phyloP scores from a whole-genome alignment of 2,888 invertebrate genomes.

The Hyppa rectilinea region DNA sequence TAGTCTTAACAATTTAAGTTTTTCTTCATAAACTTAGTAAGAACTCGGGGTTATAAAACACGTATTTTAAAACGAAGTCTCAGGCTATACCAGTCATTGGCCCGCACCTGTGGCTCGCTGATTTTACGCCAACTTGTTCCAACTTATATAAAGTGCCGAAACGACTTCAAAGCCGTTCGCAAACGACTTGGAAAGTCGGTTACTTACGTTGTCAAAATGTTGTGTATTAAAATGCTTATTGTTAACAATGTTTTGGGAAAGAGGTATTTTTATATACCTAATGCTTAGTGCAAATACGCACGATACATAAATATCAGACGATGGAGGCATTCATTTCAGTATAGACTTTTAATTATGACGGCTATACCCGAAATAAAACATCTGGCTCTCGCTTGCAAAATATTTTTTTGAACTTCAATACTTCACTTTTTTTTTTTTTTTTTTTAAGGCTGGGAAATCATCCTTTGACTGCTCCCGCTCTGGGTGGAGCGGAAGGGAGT shows the following conservation, averaged over 20 bases:
- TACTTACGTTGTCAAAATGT: slow-evolving; percentile 56
- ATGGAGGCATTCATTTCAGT: neutral
- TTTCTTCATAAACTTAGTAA: slow-evolving; percentile 39
- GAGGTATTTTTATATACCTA: too few species aligned
- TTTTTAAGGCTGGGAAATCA: too few species aligned
- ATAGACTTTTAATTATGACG: neutral
- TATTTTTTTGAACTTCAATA: too few species aligned
- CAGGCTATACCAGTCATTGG: slow-evolving; percentile 47
- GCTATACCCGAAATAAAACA: too few species aligned
- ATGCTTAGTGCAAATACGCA: too few species aligned
- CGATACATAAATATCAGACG: neutral
- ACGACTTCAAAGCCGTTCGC: slow-evolving; percentile 45
- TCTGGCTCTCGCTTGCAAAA: too few species aligned
- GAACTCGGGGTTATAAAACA: slow-evolving; percentile 48
- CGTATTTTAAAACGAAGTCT: slow-evolving; percentile 56
- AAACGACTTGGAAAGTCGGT: slow-evolving; percentile 48
- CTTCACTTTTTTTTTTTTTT: too few species aligned
- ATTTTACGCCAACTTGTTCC: slow-evolving; percentile 59
- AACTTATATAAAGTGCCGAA: slow-evolving; percentile 59
- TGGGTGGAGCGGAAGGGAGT: too few species aligned
- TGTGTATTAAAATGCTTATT: slow-evolving; percentile 32
- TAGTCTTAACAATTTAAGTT: slow-evolving; percentile 28
- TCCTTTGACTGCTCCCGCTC: too few species aligned
- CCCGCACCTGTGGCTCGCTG: slow-evolving; percentile 60
- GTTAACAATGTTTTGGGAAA: neutral